Percentiles rank a stretch among this genome's conserved stretches.
Evolutionary conservation across 1,140 invertebrate species (phyloP).

Genomic region (Zeugodacus cucurbitae): DNA sequence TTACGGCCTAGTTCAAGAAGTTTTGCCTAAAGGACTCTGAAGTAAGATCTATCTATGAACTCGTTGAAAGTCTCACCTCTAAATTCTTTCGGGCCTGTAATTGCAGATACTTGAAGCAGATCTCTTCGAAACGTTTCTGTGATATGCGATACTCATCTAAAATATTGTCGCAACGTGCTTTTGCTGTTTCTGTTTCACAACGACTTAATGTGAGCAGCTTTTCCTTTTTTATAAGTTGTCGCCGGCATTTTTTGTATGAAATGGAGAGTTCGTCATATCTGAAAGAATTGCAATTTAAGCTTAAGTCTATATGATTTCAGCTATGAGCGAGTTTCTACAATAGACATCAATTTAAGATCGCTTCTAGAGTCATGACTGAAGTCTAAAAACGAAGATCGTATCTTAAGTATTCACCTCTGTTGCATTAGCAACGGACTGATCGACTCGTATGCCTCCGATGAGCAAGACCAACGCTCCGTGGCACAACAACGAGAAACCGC

Average conservation of each 20-base stretch:
- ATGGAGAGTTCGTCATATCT: constrained; percentile 56
- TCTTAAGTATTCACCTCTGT: constrained; percentile 51
- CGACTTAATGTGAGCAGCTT: constrained; percentile 49
- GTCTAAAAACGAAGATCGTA: too few species aligned
- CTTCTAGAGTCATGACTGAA: too few species aligned
- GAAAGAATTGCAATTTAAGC: not conserved
- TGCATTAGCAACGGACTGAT: constrained; percentile 62
- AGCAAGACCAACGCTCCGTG: not conserved
- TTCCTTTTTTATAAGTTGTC: constrained; percentile 55
- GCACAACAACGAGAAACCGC: not conserved
- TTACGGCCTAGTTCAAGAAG: too few species aligned
- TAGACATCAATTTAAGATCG: too few species aligned
- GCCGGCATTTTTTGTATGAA: constrained; percentile 55
- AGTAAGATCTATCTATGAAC: not conserved
- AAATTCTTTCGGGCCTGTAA: constrained; percentile 53
- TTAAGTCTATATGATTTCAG: not conserved
- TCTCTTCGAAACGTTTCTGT: constrained; percentile 50
- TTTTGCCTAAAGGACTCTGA: too few species aligned
- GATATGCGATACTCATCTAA: constrained; percentile 50
- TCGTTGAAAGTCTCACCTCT: constrained; percentile 29
- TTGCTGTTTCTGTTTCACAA: constrained; percentile 52
- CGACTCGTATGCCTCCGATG: constrained; percentile 44
- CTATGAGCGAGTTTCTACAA: too few species aligned
- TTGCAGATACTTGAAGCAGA: constrained; percentile 51
- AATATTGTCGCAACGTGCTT: constrained; percentile 55